phyloP scores from a whole-genome alignment of 1,140 invertebrate species.

The Chymomyza costata region DNA sequence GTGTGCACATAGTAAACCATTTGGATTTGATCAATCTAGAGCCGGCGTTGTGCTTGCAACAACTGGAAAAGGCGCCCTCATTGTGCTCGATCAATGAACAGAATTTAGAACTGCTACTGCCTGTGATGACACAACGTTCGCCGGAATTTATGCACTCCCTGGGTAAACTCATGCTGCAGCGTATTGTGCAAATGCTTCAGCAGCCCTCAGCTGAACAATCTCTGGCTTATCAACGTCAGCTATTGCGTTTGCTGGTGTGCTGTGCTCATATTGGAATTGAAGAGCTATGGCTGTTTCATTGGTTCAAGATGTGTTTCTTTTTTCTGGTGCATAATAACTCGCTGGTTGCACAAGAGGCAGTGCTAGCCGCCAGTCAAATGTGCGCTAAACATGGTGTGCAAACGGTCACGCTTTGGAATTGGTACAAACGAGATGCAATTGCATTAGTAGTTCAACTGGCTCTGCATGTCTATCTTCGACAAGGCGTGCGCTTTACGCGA shows the following conservation, averaged over 20 bases:
- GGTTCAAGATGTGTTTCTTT: slow-evolving; percentile 80
- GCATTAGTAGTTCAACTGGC: slow-evolving; percentile 78
- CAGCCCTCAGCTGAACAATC: slow-evolving; percentile 21
- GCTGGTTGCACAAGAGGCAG: slow-evolving; percentile 78
- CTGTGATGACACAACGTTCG: slow-evolving; percentile 12
- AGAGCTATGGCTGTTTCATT: slow-evolving; percentile 76
- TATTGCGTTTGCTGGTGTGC: slow-evolving; percentile 40
- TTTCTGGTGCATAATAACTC: slow-evolving; percentile 81
- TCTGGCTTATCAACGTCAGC: slow-evolving; percentile 18
- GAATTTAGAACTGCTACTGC: slow-evolving; percentile 22
- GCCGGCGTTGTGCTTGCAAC: slow-evolving; percentile 8
- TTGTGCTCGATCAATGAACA: slow-evolving; percentile 8
- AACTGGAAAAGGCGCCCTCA: slow-evolving; percentile 12
- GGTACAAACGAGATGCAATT: slow-evolving; percentile 82
- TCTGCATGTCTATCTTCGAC: slow-evolving; percentile 77
- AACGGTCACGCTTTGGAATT: slow-evolving; percentile 80
- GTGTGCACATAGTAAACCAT: slow-evolving; percentile 22
- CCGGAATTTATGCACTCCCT: slow-evolving; percentile 26
- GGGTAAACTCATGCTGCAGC: slow-evolving; percentile 19
- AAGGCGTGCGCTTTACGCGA: slow-evolving; percentile 76
- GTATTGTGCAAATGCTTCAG: slow-evolving; percentile 21
- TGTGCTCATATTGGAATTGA: slow-evolving; percentile 51
- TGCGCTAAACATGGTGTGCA: slow-evolving; percentile 78
- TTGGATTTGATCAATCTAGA: slow-evolving; percentile 37
- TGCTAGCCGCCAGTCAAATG: slow-evolving; percentile 79